Percentiles rank a stretch among this genome's conserved stretches.
Evolutionary conservation across 2,888 invertebrate genomes (phyloP).

Genomic region (Argyresthia goedartella): DNA sequence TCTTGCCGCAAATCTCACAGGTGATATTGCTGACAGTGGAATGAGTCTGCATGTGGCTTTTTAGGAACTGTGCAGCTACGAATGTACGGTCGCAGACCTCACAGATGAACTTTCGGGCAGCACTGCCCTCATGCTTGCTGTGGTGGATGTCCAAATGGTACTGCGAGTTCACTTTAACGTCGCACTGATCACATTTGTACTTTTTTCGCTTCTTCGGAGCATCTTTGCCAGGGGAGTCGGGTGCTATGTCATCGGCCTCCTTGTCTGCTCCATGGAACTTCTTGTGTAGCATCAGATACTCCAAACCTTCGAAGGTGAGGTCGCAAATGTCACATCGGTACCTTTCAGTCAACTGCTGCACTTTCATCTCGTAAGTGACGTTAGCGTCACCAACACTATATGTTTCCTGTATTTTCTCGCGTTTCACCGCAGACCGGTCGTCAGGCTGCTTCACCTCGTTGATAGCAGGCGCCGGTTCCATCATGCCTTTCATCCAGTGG

Average conservation of each 20-base stretch:
- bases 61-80: constrained; percentile 59
- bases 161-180: constrained; percentile 62
- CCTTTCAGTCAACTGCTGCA: constrained; percentile 32
- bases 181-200: constrained; percentile 59
- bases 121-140: constrained; percentile 56
- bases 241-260: constrained; percentile 36
- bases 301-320: constrained; percentile 55
- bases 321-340: constrained; percentile 59
- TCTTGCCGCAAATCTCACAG: constrained; percentile 58
- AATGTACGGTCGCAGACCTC: constrained; percentile 60
- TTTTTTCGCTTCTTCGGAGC: constrained; percentile 55
- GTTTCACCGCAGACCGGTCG: constrained; percentile 43
- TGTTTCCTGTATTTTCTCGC: constrained; percentile 58
- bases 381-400: constrained; percentile 38
- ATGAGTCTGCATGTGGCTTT: constrained; percentile 63
- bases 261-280: constrained; percentile 61
- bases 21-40: constrained; percentile 53
- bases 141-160: constrained; percentile 60
- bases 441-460: constrained; percentile 42
- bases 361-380: constrained; percentile 44
- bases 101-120: constrained; percentile 53
- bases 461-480: constrained; percentile 46
- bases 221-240: constrained; percentile 36
- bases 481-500: constrained; percentile 65
- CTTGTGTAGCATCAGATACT: constrained; percentile 55